Evolutionary conservation across 2,113 vertebrate genomes (phyloP).

Genomic region (Rynchops niger): DNA sequence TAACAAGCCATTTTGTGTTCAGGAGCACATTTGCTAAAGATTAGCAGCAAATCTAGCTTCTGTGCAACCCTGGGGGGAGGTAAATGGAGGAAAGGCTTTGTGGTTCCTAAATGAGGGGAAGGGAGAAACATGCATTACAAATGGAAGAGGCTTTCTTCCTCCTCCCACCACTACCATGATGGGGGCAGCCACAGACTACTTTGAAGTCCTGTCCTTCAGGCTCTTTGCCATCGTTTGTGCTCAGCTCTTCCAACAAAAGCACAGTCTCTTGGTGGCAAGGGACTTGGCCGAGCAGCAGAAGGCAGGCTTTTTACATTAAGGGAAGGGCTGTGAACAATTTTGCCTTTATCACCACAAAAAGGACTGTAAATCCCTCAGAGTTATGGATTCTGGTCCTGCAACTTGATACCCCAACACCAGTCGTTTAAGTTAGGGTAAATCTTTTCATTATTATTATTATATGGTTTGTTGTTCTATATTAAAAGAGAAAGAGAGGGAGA

Average conservation of each 20-base stretch:
- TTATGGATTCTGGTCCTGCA: constrained; percentile 5
- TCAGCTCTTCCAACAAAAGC: constrained; percentile 38
- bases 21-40: background rate
- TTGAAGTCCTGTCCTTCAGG: constrained; percentile 27
- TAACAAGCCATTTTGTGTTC: background rate
- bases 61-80: background rate
- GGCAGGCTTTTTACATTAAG: constrained; percentile 23
- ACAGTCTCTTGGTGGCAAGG: constrained; percentile 14
- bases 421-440: background rate
- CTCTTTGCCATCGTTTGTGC: background rate
- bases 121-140: background rate
- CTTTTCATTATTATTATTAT: constrained; percentile 13
- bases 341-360: constrained; percentile 35
- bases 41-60: background rate
- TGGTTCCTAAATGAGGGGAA: background rate
- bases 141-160: background rate
- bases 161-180: background rate
- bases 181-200: background rate
- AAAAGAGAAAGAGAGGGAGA: background rate
- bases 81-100: background rate
- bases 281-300: background rate
- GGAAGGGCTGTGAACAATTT: constrained; percentile 31
- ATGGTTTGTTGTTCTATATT: background rate
- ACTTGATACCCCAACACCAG: background rate
- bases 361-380: constrained; percentile 22